Base-by-base conservation (phyloP, 1,140 invertebrate species). In the Holcopasites calliopsidis region DNA sequence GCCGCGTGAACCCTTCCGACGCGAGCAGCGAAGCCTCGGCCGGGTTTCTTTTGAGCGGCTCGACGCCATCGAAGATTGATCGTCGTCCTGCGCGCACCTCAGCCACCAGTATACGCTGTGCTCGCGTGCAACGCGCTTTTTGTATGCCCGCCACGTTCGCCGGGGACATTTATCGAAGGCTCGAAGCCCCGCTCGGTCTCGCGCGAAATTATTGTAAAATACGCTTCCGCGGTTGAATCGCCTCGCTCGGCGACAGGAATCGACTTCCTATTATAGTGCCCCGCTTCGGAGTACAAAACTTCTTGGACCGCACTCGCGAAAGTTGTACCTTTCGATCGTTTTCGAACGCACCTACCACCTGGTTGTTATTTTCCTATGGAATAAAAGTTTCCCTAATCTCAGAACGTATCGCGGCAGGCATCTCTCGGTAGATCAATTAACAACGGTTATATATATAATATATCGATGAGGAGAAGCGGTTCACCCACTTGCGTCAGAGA, bases 21-120 rank as follows among this genome's bases (percentile, higher is more conserved):
- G 49, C 54, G 54, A 57, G n/a, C n/a, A 58, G 23, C 31, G 21
- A 40, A 38, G 35, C 66, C 40, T 18, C n/a, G n/a, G 52, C 57
- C 49, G 60, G 23, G 38, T 58, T 75, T 69, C n/a, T 38, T 60
- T 69, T 49, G n/a, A 38, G 31, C 28, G 16, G 44, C 28, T 60
- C 55, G 33, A 21, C 49, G 44, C 1, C 38, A 23, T 74, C 23
- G 31, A 58, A 75, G 73, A 75, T 75, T 58, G 64, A 75, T 75
- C 42, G 52, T 58, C 40, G 44, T 40, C 60, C 65, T 69, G 16
- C 16, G n/a, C 60, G 47, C 40, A 52, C 44, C 26, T 40, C 65
- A 35, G 16, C 3, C 44, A 31, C 33, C 38, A 3, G 23, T 38
- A 42, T 35, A 42, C 6, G 26, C 44, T 47, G 47, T 54, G 28